Percentiles rank a stretch among this genome's conserved stretches.
phyloP scores from a whole-genome alignment of 1,140 invertebrate genomes.

The Drosophila quadrilineata region DNA sequence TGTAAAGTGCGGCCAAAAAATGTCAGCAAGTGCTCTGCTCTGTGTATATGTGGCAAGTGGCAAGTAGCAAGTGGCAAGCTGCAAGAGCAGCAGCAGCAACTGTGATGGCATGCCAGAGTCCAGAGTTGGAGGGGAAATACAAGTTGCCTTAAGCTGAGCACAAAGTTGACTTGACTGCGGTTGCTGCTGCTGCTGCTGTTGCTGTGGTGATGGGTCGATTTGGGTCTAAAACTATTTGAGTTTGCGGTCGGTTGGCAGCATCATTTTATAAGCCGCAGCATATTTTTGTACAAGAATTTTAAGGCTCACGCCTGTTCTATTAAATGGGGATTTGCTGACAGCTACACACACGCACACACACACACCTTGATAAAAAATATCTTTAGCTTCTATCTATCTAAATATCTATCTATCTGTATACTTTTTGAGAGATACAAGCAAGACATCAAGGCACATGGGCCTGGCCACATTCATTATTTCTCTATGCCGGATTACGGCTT shows the following conservation, averaged over 20 bases:
- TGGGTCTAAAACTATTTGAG: constrained; percentile 62
- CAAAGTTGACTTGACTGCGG: constrained; percentile 63
- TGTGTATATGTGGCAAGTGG: too few species aligned
- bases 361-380: neutral
- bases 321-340: constrained; percentile 66
- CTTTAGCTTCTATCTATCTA: constrained; percentile 35
- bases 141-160: constrained; percentile 41
- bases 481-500: constrained; percentile 68
- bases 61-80: neutral
- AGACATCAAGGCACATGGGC: constrained; percentile 46
- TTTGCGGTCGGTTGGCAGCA: constrained; percentile 41
- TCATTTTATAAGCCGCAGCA: constrained; percentile 71
- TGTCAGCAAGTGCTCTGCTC: constrained; percentile 66
- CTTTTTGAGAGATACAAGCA: constrained; percentile 45
- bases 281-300: constrained; percentile 63
- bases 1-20: constrained; percentile 77
- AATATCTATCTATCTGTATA: constrained; percentile 28
- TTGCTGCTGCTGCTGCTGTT: constrained; percentile 10
- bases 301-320: constrained; percentile 63
- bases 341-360: neutral
- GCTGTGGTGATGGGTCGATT: constrained; percentile 6
- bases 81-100: neutral
- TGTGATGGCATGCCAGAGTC: neutral
- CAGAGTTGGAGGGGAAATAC: constrained; percentile 1
- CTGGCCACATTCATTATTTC: constrained; percentile 74